Evolutionary conservation across 1,140 invertebrate genomes (phyloP).

Genomic region (Heliothis virescens): DNA sequence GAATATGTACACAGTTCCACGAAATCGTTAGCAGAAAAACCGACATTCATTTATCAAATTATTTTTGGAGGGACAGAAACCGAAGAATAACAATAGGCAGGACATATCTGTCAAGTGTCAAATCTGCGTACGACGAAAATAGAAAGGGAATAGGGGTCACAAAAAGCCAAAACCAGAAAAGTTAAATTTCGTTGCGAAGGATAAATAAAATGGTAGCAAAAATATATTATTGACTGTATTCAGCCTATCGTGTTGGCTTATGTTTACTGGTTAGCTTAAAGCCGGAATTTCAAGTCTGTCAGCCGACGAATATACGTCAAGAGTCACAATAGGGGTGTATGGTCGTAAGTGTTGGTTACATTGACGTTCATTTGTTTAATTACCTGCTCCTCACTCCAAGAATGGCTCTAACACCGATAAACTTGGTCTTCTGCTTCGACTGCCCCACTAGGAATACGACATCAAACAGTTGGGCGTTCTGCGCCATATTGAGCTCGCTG

Average conservation of each 20-base stretch:
- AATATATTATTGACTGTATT: too few species aligned
- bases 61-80: background rate
- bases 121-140: background rate
- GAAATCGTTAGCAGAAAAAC: background rate
- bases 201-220: too few species aligned
- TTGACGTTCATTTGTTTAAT: conserved; percentile 39
- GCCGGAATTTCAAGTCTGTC: too few species aligned
- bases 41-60: background rate
- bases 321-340: too few species aligned
- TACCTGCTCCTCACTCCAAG: conserved; percentile 95
- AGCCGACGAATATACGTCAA: too few species aligned
- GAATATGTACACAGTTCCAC: background rate
- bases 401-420: conserved; percentile 96
- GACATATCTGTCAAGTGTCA: conserved; percentile 10
- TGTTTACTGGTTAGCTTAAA: too few species aligned
- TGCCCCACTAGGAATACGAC: conserved; percentile 96
- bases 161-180: background rate
- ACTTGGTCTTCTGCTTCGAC: conserved; percentile 95
- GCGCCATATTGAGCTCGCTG: conserved; percentile 89
- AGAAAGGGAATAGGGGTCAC: background rate
- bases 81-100: background rate
- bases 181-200: background rate
- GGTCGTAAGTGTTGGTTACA: background rate
- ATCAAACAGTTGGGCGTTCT: conserved; percentile 94
- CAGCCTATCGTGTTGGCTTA: too few species aligned